phyloP scores from a whole-genome alignment of 2,113 vertebrate genomes.

The Pungitius pungitius region DNA sequence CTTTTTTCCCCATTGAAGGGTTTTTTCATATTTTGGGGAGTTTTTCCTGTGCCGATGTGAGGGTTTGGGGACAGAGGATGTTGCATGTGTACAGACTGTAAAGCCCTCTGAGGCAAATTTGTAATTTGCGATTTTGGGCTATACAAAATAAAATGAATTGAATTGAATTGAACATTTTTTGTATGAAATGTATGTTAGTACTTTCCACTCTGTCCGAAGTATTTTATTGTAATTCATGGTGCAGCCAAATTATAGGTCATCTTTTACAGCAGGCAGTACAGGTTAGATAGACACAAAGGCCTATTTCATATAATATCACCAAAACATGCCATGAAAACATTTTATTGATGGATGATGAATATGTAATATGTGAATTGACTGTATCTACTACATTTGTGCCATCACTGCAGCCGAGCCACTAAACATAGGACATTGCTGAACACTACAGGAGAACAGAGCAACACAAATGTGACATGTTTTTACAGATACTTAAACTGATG shows the following conservation, averaged over 20 bases:
- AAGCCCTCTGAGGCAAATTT: too few species aligned
- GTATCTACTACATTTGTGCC: conserved; percentile 4
- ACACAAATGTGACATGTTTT: too few species aligned
- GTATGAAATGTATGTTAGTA: not conserved
- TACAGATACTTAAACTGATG: too few species aligned
- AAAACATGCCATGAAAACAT: conserved; percentile 2
- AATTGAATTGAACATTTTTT: too few species aligned
- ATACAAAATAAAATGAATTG: too few species aligned
- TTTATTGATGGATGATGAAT: conserved; percentile 45
- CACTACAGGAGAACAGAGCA: conserved; percentile 7
- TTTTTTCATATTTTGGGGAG: too few species aligned
- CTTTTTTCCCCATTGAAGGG: too few species aligned
- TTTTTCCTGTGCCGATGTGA: too few species aligned
- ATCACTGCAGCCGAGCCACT: conserved; percentile 16
- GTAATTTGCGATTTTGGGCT: too few species aligned
- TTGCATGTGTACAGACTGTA: too few species aligned
- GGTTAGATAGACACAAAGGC: not conserved
- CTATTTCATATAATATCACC: not conserved
- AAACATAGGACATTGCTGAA: conserved; percentile 9
- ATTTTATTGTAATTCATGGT: not conserved
- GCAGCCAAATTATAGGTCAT: not conserved
- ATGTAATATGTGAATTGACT: not conserved
- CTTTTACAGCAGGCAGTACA: not conserved
- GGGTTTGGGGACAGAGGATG: too few species aligned
- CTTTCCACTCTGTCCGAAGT: not conserved